Percentiles rank a stretch among this genome's conserved stretches.
Conservation (phyloP, 2,797 vertebrate genomes). For the Selene dorsalis region DNA sequence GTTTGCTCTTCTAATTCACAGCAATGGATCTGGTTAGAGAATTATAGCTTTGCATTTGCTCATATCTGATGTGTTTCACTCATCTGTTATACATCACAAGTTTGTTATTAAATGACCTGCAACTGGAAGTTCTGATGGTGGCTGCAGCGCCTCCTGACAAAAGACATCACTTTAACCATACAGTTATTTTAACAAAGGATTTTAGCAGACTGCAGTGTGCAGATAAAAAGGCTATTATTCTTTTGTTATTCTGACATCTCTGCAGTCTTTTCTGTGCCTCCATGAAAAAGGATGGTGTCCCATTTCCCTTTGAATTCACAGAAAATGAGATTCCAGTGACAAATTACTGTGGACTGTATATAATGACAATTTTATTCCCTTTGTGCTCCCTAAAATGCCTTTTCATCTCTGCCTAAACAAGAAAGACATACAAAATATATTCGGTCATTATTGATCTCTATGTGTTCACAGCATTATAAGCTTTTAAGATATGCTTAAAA, state of each 20-base stretch:
- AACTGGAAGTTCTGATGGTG: conserved; percentile 42
- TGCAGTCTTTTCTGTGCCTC: conserved; percentile 66
- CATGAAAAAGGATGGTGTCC: conserved; percentile 56
- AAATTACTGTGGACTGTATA: conserved; percentile 67
- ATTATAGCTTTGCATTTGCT: conserved; percentile 21
- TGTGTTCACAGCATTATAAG: conserved; percentile 1
- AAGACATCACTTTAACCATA: conserved; percentile 59
- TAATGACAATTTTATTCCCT: conserved; percentile 68
- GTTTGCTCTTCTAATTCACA: conserved; percentile 30
- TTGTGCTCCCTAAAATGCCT: conserved; percentile 56
- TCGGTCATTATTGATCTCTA: conserved; percentile 17
- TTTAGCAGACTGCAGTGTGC: conserved; percentile 62
- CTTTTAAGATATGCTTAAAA: conserved; percentile 19
- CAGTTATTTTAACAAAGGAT: conserved; percentile 70
- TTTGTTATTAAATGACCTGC: conserved; percentile 53
- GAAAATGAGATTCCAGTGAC: conserved; percentile 74
- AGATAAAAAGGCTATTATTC: conserved; percentile 75
- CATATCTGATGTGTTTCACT: conserved; percentile 28
- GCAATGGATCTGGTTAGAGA: neutral
- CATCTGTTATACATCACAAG: conserved; percentile 30
- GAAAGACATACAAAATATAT: conserved; percentile 40
- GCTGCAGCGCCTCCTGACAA: conserved; percentile 41
- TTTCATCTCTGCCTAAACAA: conserved; percentile 62
- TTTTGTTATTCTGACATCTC: conserved; percentile 81
- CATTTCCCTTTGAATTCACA: conserved; percentile 63